Conservation (phyloP, 2,113 vertebrate genomes). For the Puffinus mauretanicus region DNA sequence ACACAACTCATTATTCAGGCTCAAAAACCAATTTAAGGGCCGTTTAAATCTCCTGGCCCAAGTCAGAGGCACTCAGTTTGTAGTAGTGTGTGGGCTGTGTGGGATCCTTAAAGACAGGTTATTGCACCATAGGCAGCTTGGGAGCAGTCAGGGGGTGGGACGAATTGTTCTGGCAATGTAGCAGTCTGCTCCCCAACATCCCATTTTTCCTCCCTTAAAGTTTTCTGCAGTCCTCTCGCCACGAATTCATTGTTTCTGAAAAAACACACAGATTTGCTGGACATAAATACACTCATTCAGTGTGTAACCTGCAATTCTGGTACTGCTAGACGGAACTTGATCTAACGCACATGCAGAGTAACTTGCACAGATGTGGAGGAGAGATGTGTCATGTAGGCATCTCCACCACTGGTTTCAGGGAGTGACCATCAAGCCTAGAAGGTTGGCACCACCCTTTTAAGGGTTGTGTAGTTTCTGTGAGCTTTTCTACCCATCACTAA, state of each 20-base stretch:
- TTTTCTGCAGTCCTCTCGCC: background rate
- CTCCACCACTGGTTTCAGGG: background rate
- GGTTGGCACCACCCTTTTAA: background rate
- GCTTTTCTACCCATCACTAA: background rate
- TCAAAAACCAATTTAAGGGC: background rate
- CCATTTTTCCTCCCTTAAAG: background rate
- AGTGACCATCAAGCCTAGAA: background rate
- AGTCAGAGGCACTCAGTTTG: background rate
- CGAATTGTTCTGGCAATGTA: background rate
- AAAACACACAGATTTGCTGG: background rate
- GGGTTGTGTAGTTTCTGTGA: background rate
- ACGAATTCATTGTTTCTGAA: fast-evolving
- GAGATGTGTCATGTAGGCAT: background rate
- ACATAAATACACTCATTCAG: background rate
- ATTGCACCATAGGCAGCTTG: background rate
- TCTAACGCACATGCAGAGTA: background rate
- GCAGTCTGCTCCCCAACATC: background rate
- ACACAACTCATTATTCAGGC: background rate
- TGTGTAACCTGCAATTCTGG: background rate
- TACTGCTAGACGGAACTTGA: background rate
- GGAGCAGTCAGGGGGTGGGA: background rate
- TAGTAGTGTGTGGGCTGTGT: background rate
- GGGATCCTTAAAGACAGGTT: background rate
- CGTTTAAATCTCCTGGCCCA: background rate
- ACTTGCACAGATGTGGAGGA: background rate